Evolutionary conservation across 2,113 vertebrate genomes (phyloP), one percentile per base, ranked within the genome.

Genomic region (Pollimyrus isidori): DNA sequence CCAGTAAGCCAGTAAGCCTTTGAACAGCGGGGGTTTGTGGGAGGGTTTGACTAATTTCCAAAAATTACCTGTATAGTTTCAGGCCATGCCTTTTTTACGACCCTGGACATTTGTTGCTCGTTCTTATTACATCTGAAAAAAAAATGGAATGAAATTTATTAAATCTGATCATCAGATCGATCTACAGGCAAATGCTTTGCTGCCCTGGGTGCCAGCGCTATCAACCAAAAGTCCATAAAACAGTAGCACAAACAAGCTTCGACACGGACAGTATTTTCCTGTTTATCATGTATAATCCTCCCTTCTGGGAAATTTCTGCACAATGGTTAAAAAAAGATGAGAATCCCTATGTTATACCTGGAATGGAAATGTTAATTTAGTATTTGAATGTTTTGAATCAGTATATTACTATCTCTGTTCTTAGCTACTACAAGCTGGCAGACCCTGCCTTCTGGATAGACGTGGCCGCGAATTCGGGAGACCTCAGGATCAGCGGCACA

Each of bases 361-460:
- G 17, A 80, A 4, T 42, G 73, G 73, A 80, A 76, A 39, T 7
- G 17, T 17, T 76, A 42, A 42, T 42, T 39, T 19, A 19, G 35
- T 19, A 42, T 42, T 19, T 39, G 3, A 80, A 80, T 42, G 17
- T 17, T 42, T 80, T 80, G 30, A 7, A 80, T 80, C 73, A 2
- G 73, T 42, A 35, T 87, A 86, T 50, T 89, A 88, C 89, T 39
- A 82, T 82, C 30, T 2, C 30, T 73, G 87, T 91, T 89, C 92
- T 69, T 92, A 99, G 97, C 69, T 99, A 98, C 93, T 94, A 93
- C 90, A 97, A 97, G 93, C 0, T 92, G 73, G 82, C 87, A 89
- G 97, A 97, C 56, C 96, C 96, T 0, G 97, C 93, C 11, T 92
- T 92, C 1, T 98, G 97, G 97, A 92, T 99, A 91, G 94, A 76